Conservation (phyloP, 2,888 invertebrate species). For the Plebejus melissa region DNA sequence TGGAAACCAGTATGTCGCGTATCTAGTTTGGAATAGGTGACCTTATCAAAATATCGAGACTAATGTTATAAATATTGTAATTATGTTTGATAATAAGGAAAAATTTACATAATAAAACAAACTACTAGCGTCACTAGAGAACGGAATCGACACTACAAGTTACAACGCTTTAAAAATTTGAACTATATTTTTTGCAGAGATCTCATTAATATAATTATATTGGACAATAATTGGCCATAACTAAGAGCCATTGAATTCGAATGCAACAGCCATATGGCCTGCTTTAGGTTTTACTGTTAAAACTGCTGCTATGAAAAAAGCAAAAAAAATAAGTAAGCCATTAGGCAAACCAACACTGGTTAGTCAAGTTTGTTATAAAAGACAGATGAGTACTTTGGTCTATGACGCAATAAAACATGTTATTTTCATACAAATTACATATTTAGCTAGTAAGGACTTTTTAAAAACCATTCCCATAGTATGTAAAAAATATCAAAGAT, state of each 20-base stretch:
- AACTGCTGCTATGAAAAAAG: background rate
- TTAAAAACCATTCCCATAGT: background rate
- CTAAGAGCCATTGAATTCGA: too few species aligned
- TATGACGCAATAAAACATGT: background rate
- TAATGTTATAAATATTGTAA: conserved; percentile 10
- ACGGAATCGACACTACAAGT: background rate
- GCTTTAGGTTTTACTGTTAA: too few species aligned
- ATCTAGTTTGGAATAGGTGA: background rate
- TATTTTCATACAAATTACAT: background rate
- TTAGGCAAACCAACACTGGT: background rate
- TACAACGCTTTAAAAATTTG: background rate
- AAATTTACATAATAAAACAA: background rate
- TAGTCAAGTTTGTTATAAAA: background rate
- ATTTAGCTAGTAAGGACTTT: background rate
- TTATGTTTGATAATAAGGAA: conserved; percentile 8
- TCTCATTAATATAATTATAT: too few species aligned
- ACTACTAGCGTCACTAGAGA: background rate
- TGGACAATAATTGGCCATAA: too few species aligned
- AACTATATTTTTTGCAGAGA: background rate
- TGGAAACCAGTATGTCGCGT: conserved; percentile 7
- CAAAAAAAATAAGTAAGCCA: too few species aligned
- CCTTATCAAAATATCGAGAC: conserved; percentile 12
- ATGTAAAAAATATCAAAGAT: background rate
- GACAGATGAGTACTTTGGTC: too few species aligned
- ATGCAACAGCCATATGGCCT: too few species aligned